Percentiles rank a stretch among this genome's conserved stretches.
phyloP scores from a whole-genome alignment of 2,113 vertebrate genomes.

The Barnardius zonarius region DNA sequence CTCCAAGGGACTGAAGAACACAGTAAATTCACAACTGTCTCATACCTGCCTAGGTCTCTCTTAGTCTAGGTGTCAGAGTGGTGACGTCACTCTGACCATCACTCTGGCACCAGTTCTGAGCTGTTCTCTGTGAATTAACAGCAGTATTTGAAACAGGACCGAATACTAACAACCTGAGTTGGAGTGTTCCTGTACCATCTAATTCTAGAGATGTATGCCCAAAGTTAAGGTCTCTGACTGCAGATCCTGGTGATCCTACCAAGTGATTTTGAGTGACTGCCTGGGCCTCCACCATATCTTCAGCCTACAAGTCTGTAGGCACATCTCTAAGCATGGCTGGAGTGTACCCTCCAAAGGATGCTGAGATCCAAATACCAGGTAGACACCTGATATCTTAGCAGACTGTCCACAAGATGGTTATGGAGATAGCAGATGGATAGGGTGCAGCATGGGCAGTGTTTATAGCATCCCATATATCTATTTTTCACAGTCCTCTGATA shows the following conservation, averaged over 20 bases:
- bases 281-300: neutral
- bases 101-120: neutral
- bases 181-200: neutral
- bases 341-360: neutral
- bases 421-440: neutral
- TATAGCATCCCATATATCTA: neutral
- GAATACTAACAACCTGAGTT: neutral
- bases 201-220: neutral
- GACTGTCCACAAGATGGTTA: neutral
- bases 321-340: neutral
- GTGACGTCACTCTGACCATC: neutral
- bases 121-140: neutral
- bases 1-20: neutral
- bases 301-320: neutral
- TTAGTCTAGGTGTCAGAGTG: neutral
- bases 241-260: neutral
- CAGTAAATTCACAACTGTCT: neutral
- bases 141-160: neutral
- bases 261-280: neutral
- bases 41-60: neutral
- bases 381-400: neutral
- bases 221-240: neutral
- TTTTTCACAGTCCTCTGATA: neutral
- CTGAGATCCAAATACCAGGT: neutral
- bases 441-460: neutral